phyloP scores from a whole-genome alignment of 2,888 invertebrate species.

The Busseola fusca region DNA sequence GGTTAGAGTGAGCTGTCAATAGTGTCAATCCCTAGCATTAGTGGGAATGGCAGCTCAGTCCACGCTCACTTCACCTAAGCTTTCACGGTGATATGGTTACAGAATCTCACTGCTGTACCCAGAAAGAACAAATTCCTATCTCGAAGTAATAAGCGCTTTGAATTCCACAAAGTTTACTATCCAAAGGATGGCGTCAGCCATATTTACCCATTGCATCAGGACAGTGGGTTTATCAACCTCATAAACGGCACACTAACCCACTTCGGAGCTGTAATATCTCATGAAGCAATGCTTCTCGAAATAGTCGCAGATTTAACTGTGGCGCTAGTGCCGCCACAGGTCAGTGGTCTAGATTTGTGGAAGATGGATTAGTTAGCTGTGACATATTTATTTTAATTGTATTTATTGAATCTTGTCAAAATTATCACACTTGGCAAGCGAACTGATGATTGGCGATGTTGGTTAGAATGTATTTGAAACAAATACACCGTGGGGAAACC shows the following conservation, averaged over 20 bases:
- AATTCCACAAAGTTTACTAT: slow-evolving; percentile 12
- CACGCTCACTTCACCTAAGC: too few relatives aligned
- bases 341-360: slow-evolving; percentile 34
- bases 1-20: too few relatives aligned
- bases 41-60: too few relatives aligned
- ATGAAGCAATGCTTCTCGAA: slow-evolving; percentile 48
- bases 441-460: background rate
- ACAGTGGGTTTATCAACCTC: slow-evolving; percentile 50
- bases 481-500: too few relatives aligned
- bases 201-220: slow-evolving; percentile 50
- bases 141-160: background rate
- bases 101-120: too few relatives aligned
- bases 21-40: too few relatives aligned
- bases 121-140: background rate
- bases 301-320: slow-evolving; percentile 42
- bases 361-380: slow-evolving; percentile 14
- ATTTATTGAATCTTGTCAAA: background rate
- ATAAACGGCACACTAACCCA: slow-evolving; percentile 43
- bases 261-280: slow-evolving; percentile 40
- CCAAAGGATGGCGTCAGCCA: slow-evolving; percentile 8
- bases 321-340: slow-evolving; percentile 41
- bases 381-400: slow-evolving; percentile 3
- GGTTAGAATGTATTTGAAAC: too few relatives aligned
- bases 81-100: too few relatives aligned
- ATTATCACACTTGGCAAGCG: background rate